Conservation (phyloP, 2,797 vertebrate species). For the Vipera latastei region DNA sequence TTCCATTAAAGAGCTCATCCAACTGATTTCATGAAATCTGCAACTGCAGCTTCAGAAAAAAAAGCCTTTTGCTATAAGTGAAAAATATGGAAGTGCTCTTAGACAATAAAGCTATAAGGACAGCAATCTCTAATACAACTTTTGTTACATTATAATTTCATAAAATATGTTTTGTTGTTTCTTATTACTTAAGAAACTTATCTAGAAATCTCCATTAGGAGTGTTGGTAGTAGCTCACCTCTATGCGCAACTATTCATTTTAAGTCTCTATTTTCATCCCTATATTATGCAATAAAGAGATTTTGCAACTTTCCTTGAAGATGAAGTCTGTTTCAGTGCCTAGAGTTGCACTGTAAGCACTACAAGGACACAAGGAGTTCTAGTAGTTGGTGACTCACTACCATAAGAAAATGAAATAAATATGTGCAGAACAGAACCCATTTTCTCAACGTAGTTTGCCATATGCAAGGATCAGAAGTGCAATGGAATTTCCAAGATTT, state of each 20-base stretch:
- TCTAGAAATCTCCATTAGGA: not conserved
- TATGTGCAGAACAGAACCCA: not conserved
- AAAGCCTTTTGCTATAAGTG: not conserved
- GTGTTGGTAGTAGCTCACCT: not conserved
- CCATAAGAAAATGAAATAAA: not conserved
- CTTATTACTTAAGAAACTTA: not conserved
- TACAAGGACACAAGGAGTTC: not conserved
- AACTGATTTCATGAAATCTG: slow-evolving; percentile 4
- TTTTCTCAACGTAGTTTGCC: not conserved
- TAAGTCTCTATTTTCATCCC: not conserved
- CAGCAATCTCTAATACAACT: not conserved
- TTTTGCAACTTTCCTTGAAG: not conserved
- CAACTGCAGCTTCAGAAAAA: not conserved
- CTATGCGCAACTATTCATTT: not conserved
- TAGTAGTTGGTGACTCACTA: not conserved
- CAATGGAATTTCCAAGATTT: not conserved
- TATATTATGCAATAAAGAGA: not conserved
- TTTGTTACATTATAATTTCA: not conserved
- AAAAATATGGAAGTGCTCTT: not conserved
- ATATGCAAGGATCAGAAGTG: not conserved
- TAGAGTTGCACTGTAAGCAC: not conserved
- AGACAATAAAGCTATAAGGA: not conserved
- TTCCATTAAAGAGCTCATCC: not conserved
- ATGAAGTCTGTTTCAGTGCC: not conserved
- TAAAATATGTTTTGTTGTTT: not conserved